phyloP scores from a whole-genome alignment of 2,797 vertebrate species.

The Momotus momota region DNA sequence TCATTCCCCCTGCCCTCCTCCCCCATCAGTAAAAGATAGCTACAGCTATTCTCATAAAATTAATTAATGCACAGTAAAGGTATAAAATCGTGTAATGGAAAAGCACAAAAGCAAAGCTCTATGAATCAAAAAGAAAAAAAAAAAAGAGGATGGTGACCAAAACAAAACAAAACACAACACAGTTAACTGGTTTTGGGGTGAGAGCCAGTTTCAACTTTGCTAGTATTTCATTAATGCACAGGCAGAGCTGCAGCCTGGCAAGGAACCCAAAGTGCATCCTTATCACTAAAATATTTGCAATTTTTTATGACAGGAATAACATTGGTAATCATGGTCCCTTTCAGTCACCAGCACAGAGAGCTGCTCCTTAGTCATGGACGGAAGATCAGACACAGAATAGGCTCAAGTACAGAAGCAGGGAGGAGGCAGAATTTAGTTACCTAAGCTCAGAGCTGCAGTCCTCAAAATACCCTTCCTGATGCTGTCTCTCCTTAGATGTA shows the following conservation, averaged over 20 bases:
- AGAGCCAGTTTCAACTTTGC: not conserved
- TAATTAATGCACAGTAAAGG: not conserved
- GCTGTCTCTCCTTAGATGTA: not conserved
- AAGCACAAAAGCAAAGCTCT: not conserved
- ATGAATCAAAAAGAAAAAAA: not conserved
- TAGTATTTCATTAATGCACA: not conserved
- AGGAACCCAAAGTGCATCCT: not conserved
- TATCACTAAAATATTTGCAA: not conserved
- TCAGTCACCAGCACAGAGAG: not conserved
- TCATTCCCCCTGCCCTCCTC: conserved; percentile 28
- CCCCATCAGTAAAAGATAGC: conserved; percentile 15
- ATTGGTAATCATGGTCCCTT: not conserved
- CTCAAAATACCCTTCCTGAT: not conserved
- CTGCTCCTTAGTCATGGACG: not conserved
- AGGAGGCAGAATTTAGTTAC: not conserved
- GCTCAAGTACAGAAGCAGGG: not conserved
- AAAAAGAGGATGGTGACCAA: not conserved
- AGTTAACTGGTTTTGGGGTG: not conserved
- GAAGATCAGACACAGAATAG: not conserved
- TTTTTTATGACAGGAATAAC: not conserved
- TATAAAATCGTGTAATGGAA: not conserved
- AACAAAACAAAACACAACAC: not conserved
- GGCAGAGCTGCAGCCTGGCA: not conserved
- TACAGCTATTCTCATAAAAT: not conserved
- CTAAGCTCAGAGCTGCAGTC: not conserved